These are phyloP conservation scores for Epinotia bilunana DNA, from an alignment of 2,888 invertebrate species.

Conservation along the genomic window DNA sequence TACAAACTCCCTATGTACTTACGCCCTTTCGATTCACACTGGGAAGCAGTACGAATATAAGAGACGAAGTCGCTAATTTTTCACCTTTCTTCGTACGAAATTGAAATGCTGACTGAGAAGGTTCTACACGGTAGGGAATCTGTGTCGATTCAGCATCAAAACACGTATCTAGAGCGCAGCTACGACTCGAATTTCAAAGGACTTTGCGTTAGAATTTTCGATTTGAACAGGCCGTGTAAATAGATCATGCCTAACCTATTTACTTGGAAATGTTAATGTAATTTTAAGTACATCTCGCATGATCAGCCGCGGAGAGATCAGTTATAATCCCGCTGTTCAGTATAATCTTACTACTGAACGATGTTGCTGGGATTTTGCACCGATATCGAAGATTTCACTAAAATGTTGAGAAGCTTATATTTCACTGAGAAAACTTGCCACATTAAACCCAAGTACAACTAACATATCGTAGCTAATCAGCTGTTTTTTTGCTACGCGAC, in stretches of 20 bases:
- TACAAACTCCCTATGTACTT: not conserved
- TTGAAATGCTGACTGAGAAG: slow-evolving; percentile 56
- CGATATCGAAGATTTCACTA: too few relatives aligned
- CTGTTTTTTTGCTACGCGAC: too few relatives aligned
- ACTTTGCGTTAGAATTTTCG: slow-evolving; percentile 29
- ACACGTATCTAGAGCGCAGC: slow-evolving; percentile 57
- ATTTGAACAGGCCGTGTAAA: slow-evolving; percentile 33
- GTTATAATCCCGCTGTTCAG: not conserved
- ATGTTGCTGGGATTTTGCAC: too few relatives aligned
- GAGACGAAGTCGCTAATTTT: slow-evolving; percentile 52
- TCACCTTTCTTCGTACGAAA: slow-evolving; percentile 53
- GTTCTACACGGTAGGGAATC: slow-evolving; percentile 45
- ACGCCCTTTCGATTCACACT: not conserved
- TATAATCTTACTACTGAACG: not conserved
- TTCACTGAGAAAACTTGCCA: too few relatives aligned
- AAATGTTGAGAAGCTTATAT: too few relatives aligned
- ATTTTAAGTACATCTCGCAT: slow-evolving; percentile 49
- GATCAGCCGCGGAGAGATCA: slow-evolving; percentile 8
- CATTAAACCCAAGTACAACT: too few relatives aligned
- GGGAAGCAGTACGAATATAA: slow-evolving; percentile 34
- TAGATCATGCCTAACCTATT: slow-evolving; percentile 29
- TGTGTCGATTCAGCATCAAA: slow-evolving; percentile 57
- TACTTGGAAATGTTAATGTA: slow-evolving; percentile 54
- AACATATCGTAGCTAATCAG: too few relatives aligned
- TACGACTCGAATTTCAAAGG: slow-evolving; percentile 27